Conservation (phyloP, 1,140 invertebrate species). For the Saxidomus purpurata region DNA sequence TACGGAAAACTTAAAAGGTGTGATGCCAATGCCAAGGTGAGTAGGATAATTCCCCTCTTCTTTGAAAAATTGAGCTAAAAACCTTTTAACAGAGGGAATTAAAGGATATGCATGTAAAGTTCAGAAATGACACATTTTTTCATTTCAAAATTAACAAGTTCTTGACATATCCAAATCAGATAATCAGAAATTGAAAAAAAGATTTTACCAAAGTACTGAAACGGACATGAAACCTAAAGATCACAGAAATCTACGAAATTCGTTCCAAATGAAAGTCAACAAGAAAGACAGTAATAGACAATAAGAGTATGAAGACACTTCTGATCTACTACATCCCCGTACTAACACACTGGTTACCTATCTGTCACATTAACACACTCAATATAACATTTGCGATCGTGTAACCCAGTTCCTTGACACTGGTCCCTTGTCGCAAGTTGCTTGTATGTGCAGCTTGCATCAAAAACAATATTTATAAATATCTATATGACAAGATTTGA, state of each 20-base stretch:
- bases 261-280: background rate
- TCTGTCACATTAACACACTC: constrained; percentile 36
- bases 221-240: background rate
- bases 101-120: no score
- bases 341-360: constrained; percentile 19
- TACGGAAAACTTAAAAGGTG: no score
- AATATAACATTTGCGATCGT: constrained; percentile 32
- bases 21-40: no score
- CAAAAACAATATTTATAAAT: background rate
- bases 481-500: background rate
- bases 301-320: background rate
- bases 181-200: background rate
- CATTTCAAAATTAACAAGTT: no score
- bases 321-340: background rate
- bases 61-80: no score
- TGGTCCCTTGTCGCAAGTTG: constrained; percentile 2
- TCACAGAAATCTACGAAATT: background rate
- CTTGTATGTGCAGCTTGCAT: constrained; percentile 58
- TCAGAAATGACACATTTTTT: no score
- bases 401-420: background rate
- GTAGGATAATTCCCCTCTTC: no score
- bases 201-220: background rate
- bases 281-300: no score
- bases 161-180: no score
- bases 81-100: no score